Evolutionary conservation across 2,113 vertebrate genomes (phyloP).

Genomic region (Poeciliopsis prolifica): DNA sequence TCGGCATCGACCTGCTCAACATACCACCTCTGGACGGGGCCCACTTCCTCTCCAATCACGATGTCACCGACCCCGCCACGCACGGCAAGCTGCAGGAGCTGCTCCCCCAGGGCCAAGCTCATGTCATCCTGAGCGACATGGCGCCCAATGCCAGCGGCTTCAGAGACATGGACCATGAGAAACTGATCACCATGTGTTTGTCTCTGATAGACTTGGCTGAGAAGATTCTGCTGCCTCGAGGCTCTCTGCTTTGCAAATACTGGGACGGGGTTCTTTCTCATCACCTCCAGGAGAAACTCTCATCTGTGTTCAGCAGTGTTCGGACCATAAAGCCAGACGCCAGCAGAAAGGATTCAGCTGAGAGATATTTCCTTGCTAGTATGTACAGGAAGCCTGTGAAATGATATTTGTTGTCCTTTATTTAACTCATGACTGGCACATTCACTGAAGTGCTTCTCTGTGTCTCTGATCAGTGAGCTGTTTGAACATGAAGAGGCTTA

Average conservation of each 20-base stretch:
- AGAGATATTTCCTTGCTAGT: conserved; percentile 87
- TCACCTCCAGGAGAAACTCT: conserved; percentile 81
- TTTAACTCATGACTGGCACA: not conserved
- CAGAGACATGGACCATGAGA: conserved; percentile 89
- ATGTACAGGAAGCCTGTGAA: conserved; percentile 69
- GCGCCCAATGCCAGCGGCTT: conserved; percentile 93
- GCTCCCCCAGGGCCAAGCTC: conserved; percentile 82
- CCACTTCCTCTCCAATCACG: conserved; percentile 82
- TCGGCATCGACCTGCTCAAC: conserved; percentile 88
- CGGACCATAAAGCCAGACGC: conserved; percentile 87
- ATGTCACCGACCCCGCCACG: conserved; percentile 80
- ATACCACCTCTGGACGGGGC: conserved; percentile 88
- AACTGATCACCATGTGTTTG: conserved; percentile 82
- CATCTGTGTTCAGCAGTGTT: conserved; percentile 77
- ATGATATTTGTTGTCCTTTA: not conserved
- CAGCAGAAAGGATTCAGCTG: conserved; percentile 90
- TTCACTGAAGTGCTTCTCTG: not conserved
- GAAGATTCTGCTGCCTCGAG: conserved; percentile 79
- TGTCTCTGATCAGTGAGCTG: conserved; percentile 10
- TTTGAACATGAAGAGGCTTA: conserved; percentile 12
- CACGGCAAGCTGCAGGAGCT: conserved; percentile 76
- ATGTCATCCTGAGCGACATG: conserved; percentile 94
- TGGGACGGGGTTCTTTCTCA: conserved; percentile 86
- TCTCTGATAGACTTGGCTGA: conserved; percentile 81
- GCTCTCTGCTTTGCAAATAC: conserved; percentile 89